Evolutionary conservation across 1,140 invertebrate species (phyloP), one percentile per base, ranked within the genome.

Genomic region (Nylanderia fulva): DNA sequence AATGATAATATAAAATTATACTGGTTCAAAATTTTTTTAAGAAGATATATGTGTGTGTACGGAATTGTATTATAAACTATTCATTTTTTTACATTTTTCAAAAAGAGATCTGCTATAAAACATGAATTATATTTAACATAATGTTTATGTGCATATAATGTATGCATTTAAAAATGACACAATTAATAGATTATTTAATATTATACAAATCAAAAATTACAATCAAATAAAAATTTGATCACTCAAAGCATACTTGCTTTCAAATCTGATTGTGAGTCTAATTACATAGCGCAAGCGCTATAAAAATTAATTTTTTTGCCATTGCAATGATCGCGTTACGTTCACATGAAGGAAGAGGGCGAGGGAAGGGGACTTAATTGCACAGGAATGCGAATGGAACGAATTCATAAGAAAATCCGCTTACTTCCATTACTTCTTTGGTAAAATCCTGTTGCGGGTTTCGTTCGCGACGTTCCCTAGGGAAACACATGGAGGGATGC

Each of bases 351-450:
- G 4, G 4, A 15, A 39, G 21, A 54, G 18, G 4, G 39, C n/a
- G 39, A n/a, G 8, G 29, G 13, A n/a, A n/a, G 48, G 33, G 52
- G 58, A 75, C n/a, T 88, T 88, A 88, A 88, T 88, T 88, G 27
- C 69, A 42, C n/a, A 56, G 61, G 64, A 56, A 48, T 66, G n/a
- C 72, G 27, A 75, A 85, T 76, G 21, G 33, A 82, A 69, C 39
- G 61, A 88, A 85, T 88, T 54, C 61, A 39, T 27, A 71, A 69
- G 83, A 54, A 88, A 88, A 88, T 88, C 87, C 87, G 64, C 86
- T 88, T 88, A 89, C 64, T 80, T 72, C 8, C 60, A 83, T 75
- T 88, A 18, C 54, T 29, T 58, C 33, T 60, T 85, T 58, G 4
- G n/a, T n/a, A 39, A 18, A 76, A 42, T 54, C 27, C 15, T 42